Percentiles rank a stretch among this genome's conserved stretches.
Evolutionary conservation across 2,113 vertebrate genomes (phyloP).

Genomic region (Chlorocebus sabaeus): DNA sequence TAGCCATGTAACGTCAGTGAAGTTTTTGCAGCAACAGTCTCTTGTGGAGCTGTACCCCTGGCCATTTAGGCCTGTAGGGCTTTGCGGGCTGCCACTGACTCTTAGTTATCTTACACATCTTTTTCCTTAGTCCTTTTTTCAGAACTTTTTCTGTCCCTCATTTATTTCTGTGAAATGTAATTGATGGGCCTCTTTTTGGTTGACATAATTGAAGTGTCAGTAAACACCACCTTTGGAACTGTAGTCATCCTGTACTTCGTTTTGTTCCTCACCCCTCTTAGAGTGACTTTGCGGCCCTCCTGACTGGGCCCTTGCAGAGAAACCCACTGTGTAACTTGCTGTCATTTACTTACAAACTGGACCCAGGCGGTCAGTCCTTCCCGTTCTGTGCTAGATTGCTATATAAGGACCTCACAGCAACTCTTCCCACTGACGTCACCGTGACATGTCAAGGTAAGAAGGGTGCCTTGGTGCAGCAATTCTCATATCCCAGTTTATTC

Average conservation of each 20-base stretch:
- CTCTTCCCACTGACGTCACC: constrained; percentile 74
- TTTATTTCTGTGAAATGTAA: background rate
- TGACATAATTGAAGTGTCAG: background rate
- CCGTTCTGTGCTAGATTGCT: constrained; percentile 61
- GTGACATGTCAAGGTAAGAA: constrained; percentile 73
- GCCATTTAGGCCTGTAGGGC: background rate
- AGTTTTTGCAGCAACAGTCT: background rate
- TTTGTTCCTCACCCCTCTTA: constrained; percentile 33
- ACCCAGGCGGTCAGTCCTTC: background rate
- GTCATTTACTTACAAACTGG: constrained; percentile 74
- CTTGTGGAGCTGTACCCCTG: no score
- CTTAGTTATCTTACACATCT: background rate
- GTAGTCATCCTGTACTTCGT: background rate
- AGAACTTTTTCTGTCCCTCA: background rate
- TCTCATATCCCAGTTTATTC: background rate
- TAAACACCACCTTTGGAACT: background rate
- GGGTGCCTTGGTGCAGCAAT: background rate
- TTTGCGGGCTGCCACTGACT: background rate
- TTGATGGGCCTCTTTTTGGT: background rate
- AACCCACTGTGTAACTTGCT: constrained; percentile 80
- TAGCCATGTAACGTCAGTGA: background rate
- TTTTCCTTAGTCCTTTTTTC: background rate
- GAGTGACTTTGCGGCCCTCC: constrained; percentile 56
- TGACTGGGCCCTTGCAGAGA: constrained; percentile 74
- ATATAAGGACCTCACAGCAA: constrained; percentile 68